Evolutionary conservation across 2,113 vertebrate genomes (phyloP), one percentile per base, ranked within the genome.

Genomic region (Empidonax alnorum): DNA sequence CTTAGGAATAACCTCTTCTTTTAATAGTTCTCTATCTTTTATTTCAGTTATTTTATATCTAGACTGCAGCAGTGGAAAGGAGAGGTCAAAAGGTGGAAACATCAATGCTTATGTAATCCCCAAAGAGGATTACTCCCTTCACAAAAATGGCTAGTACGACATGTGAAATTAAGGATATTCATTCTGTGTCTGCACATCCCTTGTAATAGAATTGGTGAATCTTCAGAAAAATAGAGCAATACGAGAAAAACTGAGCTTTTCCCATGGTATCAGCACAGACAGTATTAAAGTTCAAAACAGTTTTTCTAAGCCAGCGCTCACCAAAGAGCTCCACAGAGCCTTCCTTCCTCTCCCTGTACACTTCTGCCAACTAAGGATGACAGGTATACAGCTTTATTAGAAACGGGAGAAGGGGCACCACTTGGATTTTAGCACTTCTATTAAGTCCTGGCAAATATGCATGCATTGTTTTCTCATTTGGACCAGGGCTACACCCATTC

Each of bases 81-180:
- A 74, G 79, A 96, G 92, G 94, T 96, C 93, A 90, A 96, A 96
- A 90, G 93, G 95, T 94, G 56, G 72, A 95, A 93, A 88, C 90
- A 78, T 90, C 87, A 96, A 74, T 86, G 92, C 61, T 96, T 91
- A 86, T 68, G 88, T 86, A 96, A 96, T 95, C 83, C 88, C 76
- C 72, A 86, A 96, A 92, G 90, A 94, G 65, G 85, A 93, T 95
- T 93, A 96, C 50, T 93, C 68, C 67, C 44, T 72, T 84, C 67
- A 86, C 65, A 88, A 83, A 92, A 93, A 88, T 61, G 82, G 71
- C 75, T 93, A 90, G 55, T 67, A 95, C 25, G 76, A 93, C 75
- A 93, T 59, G 59, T 91, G 90, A 96, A 96, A 97, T 96, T 95
- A 96, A 96, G 75, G 80, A 84, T 94, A 93, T 90, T 96, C 44